Evolutionary conservation across 2,888 invertebrate species (phyloP), one percentile per base, ranked within the genome.

Genomic region (Zeuzera pyrina): DNA sequence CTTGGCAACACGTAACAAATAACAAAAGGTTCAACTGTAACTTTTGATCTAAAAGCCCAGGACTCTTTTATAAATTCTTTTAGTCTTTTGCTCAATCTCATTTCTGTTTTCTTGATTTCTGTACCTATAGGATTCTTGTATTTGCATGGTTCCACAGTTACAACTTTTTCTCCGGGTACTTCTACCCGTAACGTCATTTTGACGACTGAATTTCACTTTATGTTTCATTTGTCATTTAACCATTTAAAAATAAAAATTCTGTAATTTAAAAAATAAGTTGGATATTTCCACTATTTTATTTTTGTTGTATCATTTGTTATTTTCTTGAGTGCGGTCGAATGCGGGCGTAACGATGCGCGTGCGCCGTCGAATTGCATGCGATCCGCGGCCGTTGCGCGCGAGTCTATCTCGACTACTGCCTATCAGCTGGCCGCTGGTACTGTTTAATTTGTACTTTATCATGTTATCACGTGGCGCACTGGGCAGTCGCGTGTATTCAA

Each of bases 11-110:
- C 73, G 51, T 89, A 90, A 52, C 88, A 88, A 31, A 88, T 77
- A 31, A 90, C 73, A 46, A 89, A 87, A 3, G 90, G 90, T 60
- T 90, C 90, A 14, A 90, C 89, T n/a, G 89, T 89, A 19, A 83
- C 48, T 59, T 77, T 74, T 7, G 74, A 62, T 56, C 69, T 65
- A 40, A 77, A 58, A 15, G 63, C 58, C 79, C 83, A 81, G 41
- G 70, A 52, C 39, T 67, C 59, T 56, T 77, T 78, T 7, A 81
- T 52, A 31, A 68, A 69, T 42, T 70, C 55, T 43, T 81, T 81
- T 16, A 78, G 49, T 40, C 73, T 60, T 39, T 59, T 65, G 46
- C 57, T 76, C 15, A 79, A 44, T 53, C 64, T 73, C 30, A 49
- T 62, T 39, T 81, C 78, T 2, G 60, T 50, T 45, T 68, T 70